Evolutionary conservation across 2,113 vertebrate species (phyloP).

Genomic region (Clinocottus analis): DNA sequence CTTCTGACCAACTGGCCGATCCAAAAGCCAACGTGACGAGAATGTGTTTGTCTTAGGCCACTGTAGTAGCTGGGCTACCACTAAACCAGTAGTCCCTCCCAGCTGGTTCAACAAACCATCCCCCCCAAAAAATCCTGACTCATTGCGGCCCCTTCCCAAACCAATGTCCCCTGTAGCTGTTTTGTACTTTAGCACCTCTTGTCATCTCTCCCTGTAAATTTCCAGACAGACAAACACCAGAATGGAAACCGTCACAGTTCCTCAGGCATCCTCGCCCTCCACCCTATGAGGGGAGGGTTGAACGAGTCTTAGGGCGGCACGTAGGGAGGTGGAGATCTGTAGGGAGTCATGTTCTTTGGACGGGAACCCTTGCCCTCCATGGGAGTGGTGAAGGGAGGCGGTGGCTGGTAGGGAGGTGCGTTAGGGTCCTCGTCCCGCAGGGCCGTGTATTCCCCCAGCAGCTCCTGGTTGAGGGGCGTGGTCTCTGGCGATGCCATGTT

Average conservation of each 20-base stretch:
- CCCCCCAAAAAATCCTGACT: slow-evolving; percentile 30
- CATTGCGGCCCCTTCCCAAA: slow-evolving; percentile 43
- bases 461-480: slow-evolving; percentile 94
- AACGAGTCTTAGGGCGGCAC: slow-evolving; percentile 92
- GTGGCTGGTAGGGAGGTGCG: slow-evolving; percentile 96
- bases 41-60: slow-evolving; percentile 65
- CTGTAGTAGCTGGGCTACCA: slow-evolving; percentile 61
- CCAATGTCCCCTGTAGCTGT: slow-evolving; percentile 59
- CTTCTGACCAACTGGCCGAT: slow-evolving; percentile 51
- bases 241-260: slow-evolving; percentile 68
- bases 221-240: slow-evolving; percentile 75
- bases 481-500: slow-evolving; percentile 94
- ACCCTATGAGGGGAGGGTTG: slow-evolving; percentile 47
- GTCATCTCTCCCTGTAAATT: slow-evolving; percentile 66
- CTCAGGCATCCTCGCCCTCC: slow-evolving; percentile 64
- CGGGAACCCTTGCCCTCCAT: slow-evolving; percentile 98
- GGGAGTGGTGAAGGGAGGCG: slow-evolving; percentile 94
- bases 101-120: slow-evolving; percentile 46
- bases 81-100: slow-evolving; percentile 66
- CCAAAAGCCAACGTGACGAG: slow-evolving; percentile 50
- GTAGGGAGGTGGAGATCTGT: slow-evolving; percentile 98
- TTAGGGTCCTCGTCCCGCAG: slow-evolving; percentile 97
- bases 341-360: slow-evolving; percentile 99
- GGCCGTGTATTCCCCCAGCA: slow-evolving; percentile 93
- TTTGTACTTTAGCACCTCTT: slow-evolving; percentile 75